Base-by-base conservation (phyloP, 2,113 vertebrate genomes). In the Eclectus roratus region DNA sequence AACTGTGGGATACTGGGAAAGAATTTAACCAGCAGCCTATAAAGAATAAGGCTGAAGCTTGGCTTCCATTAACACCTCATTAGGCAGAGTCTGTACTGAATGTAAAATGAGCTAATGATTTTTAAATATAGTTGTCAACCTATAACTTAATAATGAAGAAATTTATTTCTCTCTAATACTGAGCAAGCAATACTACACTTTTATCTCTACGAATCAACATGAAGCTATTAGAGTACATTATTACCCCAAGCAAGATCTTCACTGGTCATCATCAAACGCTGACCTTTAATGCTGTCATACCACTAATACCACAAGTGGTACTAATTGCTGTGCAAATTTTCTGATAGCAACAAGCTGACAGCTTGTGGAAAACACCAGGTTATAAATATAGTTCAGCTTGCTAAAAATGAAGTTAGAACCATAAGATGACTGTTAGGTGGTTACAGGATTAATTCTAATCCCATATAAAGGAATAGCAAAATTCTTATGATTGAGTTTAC, bases 11-110 rank as follows among this genome's bases (percentile, higher is more conserved):
- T 85, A 95, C 77, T 87, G 88, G 41, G 63, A 95, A 96, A 87
- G 91, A 96, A 96, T 93, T 95, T 91, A 85, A 85, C 49, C 86
- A 94, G 49, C 53, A 89, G 63, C 73, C 92, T 91, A 92, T 95
- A 95, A 97, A 94, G 83, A 92, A 69, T 1, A 79, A 35, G 73
- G 31, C n/a, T 88, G 91, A 91, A 92, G 37, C 85, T 96, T 87
- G 63, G 80, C 44, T 95, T 76, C 91, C 49, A 89, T 96, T 93
- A 96, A 89, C 92, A 96, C 86, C 72, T 94, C 92, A 80, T 94
- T 95, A 95, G 58, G 61, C 66, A 92, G 53, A 50, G 61, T 50
- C 66, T 77, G 44, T 72, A 80, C 41, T 82, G n/a, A 77, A 91
- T 0, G 1, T 85, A 95, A 94, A 95, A 89, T 93, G 56, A 94